These are phyloP conservation scores for Anoura caudifer DNA, from an alignment of 2,113 vertebrate genomes.

Conservation along the genomic window DNA sequence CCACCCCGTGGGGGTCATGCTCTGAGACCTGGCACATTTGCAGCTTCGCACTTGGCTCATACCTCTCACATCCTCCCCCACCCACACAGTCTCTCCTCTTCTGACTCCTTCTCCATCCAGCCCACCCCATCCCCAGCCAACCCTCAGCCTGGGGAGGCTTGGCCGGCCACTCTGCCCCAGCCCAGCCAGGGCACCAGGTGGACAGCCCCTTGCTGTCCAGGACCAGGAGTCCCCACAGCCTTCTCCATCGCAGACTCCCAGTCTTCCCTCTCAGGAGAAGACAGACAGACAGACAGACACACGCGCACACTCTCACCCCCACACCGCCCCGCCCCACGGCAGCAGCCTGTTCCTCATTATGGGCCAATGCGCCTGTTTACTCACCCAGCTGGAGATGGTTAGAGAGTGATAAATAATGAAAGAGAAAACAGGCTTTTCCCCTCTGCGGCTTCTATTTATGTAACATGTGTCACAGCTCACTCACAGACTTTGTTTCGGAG, in stretches of 20 bases:
- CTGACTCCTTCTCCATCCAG: neutral
- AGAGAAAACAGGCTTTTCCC: conserved; percentile 90
- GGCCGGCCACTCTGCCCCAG: neutral
- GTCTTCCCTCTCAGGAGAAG: neutral
- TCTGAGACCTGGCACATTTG: neutral
- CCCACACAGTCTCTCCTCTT: conserved; percentile 34
- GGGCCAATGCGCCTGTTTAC: conserved; percentile 93
- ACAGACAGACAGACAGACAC: neutral
- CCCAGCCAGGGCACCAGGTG: neutral
- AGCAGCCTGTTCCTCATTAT: conserved; percentile 80
- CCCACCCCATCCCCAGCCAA: neutral
- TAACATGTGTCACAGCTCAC: conserved; percentile 86
- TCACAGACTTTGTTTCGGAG: conserved; percentile 78
- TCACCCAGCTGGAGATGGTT: conserved; percentile 92
- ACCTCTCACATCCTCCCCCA: conserved; percentile 21
- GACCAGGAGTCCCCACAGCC: neutral
- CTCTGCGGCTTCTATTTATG: conserved; percentile 87
- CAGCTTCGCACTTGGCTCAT: neutral
- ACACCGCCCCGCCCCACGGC: conserved; percentile 35
- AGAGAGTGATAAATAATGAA: conserved; percentile 91
- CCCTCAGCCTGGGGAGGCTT: neutral
- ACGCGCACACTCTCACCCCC: neutral
- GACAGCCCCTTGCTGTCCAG: neutral
- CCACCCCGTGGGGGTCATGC: neutral
- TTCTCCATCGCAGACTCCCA: neutral